Evolutionary conservation across 2,888 invertebrate genomes (phyloP).

Genomic region (Thelaira solivaga): DNA sequence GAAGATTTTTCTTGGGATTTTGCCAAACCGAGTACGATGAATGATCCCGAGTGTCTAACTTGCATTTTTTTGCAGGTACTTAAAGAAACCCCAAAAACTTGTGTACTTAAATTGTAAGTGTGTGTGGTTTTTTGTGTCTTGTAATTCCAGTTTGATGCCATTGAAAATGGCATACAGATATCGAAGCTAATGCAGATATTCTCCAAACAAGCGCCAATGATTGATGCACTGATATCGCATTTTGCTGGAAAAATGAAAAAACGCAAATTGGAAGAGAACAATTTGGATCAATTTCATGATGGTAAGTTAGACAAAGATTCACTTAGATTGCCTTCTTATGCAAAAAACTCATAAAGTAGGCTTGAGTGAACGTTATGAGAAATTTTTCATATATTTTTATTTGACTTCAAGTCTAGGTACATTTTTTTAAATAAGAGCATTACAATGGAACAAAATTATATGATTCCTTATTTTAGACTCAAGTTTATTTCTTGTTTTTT

Average conservation of each 20-base stretch:
- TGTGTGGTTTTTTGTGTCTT: background rate
- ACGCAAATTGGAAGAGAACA: conserved; percentile 78
- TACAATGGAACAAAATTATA: too few relatives aligned
- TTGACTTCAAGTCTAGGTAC: too few relatives aligned
- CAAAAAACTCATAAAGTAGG: too few relatives aligned
- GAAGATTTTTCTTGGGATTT: conserved; percentile 96
- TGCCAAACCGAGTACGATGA: conserved; percentile 88
- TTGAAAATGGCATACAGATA: conserved; percentile 77
- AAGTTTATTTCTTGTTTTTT: too few relatives aligned
- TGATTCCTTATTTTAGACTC: too few relatives aligned
- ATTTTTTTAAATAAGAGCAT: too few relatives aligned
- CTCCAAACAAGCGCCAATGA: conserved; percentile 87
- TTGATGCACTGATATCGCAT: conserved; percentile 90
- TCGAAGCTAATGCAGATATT: conserved; percentile 78
- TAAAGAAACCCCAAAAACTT: conserved; percentile 35
- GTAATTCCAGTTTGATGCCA: conserved; percentile 75
- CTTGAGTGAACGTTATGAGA: too few relatives aligned
- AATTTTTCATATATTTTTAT: too few relatives aligned
- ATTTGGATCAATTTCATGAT: conserved; percentile 76
- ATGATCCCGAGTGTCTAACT: conserved; percentile 90
- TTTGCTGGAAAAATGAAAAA: conserved; percentile 88
- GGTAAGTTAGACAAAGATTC: conserved; percentile 68
- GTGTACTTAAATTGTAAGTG: background rate
- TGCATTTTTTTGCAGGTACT: conserved; percentile 90
- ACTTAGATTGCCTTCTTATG: background rate